Evolutionary conservation across 2,888 invertebrate genomes (phyloP).

Genomic region (Nemapogon koenigi): DNA sequence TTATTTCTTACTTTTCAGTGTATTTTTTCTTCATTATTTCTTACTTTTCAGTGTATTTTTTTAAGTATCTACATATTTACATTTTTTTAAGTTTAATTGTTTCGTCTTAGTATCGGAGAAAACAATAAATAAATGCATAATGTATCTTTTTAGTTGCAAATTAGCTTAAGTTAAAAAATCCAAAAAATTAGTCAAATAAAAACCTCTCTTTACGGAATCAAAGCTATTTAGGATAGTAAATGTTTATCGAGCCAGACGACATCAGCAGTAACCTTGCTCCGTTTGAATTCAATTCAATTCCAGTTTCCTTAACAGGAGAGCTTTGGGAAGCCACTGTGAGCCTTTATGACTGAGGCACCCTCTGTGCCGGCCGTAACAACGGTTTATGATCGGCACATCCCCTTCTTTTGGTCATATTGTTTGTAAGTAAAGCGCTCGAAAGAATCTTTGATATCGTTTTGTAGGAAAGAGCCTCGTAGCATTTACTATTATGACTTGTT

Average conservation of each 20-base stretch:
- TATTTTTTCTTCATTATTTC: too few relatives aligned
- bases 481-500: too few relatives aligned
- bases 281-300: slow-evolving; percentile 32
- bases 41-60: too few relatives aligned
- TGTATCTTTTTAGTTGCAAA: too few relatives aligned
- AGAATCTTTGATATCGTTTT: slow-evolving; percentile 23
- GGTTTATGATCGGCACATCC: slow-evolving; percentile 45
- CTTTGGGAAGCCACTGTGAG: slow-evolving; percentile 1
- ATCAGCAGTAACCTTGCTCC: slow-evolving; percentile 21
- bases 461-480: slow-evolving; percentile 15
- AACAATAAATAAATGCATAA: too few relatives aligned
- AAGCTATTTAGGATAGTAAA: background rate
- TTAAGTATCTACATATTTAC: too few relatives aligned
- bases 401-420: slow-evolving; percentile 36
- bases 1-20: too few relatives aligned
- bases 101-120: too few relatives aligned
- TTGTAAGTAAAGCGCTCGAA: slow-evolving; percentile 37
- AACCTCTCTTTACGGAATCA: background rate
- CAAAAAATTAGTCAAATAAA: background rate
- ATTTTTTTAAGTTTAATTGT: too few relatives aligned
- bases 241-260: background rate
- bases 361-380: slow-evolving; percentile 29
- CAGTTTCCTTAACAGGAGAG: slow-evolving; percentile 11
- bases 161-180: too few relatives aligned
- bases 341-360: slow-evolving; percentile 43